A percentile compares a stretch with the other conserved stretches of the same genome.
Conservation (phyloP, 2,797 vertebrate genomes). For the Myripristis jacobus region DNA sequence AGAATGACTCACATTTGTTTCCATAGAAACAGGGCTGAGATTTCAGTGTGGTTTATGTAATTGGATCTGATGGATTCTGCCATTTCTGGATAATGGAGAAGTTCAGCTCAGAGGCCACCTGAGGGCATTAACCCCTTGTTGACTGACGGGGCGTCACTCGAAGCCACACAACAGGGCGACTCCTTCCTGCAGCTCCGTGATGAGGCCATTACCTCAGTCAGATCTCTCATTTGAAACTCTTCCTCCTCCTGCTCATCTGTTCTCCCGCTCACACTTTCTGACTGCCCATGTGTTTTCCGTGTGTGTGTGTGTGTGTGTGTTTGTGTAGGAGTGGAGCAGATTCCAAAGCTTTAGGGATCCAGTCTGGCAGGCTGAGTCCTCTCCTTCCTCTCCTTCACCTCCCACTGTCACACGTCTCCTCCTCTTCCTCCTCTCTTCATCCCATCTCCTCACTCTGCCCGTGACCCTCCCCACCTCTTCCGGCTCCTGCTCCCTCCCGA, state of each 20-base stretch:
- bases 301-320: slow-evolving; percentile 7
- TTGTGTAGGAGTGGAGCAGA: slow-evolving; percentile 9
- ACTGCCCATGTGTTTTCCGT: slow-evolving; percentile 10
- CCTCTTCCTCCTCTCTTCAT: slow-evolving; percentile 61
- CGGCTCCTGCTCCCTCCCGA: slow-evolving; percentile 18
- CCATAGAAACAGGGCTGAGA: slow-evolving; percentile 73
- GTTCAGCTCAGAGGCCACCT: slow-evolving; percentile 51
- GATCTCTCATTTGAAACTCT: background rate
- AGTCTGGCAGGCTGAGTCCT: slow-evolving; percentile 59
- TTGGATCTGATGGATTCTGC: slow-evolving; percentile 60
- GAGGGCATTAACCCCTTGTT: slow-evolving; percentile 61
- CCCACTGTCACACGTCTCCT: slow-evolving; percentile 69
- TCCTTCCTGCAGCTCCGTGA: background rate
- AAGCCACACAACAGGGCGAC: background rate
- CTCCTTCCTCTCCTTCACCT: slow-evolving; percentile 49
- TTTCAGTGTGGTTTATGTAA: slow-evolving; percentile 66
- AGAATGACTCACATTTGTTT: slow-evolving; percentile 70
- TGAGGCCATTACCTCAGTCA: background rate
- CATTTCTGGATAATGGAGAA: slow-evolving; percentile 60
- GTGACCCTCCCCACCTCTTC: slow-evolving; percentile 21
- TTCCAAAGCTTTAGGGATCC: slow-evolving; percentile 49
- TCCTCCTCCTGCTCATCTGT: slow-evolving; percentile 2
- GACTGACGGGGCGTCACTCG: background rate
- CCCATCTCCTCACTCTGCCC: slow-evolving; percentile 40
- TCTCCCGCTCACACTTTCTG: slow-evolving; percentile 1